Base-by-base conservation (phyloP, 2,113 vertebrate species). In the Gallinago jamesoni region DNA sequence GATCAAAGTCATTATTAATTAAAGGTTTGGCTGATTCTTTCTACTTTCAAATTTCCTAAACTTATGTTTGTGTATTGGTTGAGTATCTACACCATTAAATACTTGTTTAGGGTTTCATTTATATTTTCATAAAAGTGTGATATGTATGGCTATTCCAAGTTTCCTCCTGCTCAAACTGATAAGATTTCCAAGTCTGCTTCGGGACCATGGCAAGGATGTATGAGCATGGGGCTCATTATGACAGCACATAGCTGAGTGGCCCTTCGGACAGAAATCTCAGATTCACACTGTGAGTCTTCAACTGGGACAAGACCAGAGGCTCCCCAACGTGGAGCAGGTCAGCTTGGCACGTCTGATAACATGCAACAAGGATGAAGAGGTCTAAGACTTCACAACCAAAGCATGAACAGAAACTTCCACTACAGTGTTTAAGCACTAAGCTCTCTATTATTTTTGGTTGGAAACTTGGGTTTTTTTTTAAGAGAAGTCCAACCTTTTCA, bases 321-420 rank as follows among this genome's bases (percentile, higher is more conserved):
- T 64, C 4, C 30, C 4, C 30, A 50, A 64, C 1, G 1, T 3
- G 19, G 8, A 45, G 15, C 10, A 48, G 23, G 8, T 30, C 0
- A 0, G 4, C 17, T 72, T 55, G 52, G 2, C 7, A 10, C 18
- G 6, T 37, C 14, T 50, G 30, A 9, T 47, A 70, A 31, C 20
- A 27, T 55, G 59, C 27, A 17, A 16, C 6, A 37, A 48, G 8
- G 27, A 23, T 33, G 31, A 14, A 57, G 12, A 52, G 7, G 12
- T 39, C 21, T 52, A 31, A 56, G 17, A 24, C 7, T 25, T 69
- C 20, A 10, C 23, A 81, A 23, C 2, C 4, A 37, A 55, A 59
- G 10, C 27, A 59, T 8, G 10, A 76, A 72, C 22, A 7, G 52
- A 70, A 70, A 30, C 24, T 57, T 82, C 35, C 25, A 69, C 30